Base-by-base conservation (phyloP, 2,797 vertebrate species). In the Botia almorhae region DNA sequence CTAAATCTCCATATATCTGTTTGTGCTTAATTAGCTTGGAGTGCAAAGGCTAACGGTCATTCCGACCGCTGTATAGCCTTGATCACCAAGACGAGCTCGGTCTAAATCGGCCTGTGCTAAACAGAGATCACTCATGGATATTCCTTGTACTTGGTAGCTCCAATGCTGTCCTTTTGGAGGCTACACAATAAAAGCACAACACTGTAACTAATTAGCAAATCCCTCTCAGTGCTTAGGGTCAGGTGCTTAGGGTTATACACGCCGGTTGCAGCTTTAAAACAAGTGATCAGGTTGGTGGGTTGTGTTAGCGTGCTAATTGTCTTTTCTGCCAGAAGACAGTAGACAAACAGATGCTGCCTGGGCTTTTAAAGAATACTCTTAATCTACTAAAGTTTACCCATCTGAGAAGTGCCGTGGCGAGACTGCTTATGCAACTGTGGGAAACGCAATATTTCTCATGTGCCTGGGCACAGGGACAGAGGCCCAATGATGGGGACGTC, bases 281-380 rank as follows among this genome's bases (percentile, higher is more conserved):
- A 39, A 36, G 23, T 69, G 17, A 26, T 68, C 26, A 74, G 69
- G 55, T 19, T 4, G 39, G 5, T 7, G 46, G 67, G 63, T 88
- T 58, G 70, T 83, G 79, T 87, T 85, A 51, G 77, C 48, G n/a
- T 77, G 83, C 76, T 88, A 86, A 87, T 88, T 87, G 84, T 56
- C 76, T 78, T 80, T 78, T 77, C 78, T 70, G 19, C 74, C 70
- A 80, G 67, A 81, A 82, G 60, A 74, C 53, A 29, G 78, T 82
- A 69, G 68, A 76, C 76, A 88, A 83, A 88, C 80, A 82, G 72
- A 63, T 39, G 53, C 48, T 48, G 74, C 16, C 60, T 17, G 72
- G 58, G 26, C 72, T 61, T 50, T 70, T 55, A 29, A 43, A 46
- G 50, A 82, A 46, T 58, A 70, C 67, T 58, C 71, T 48, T 82